Base-by-base conservation (phyloP, 2,888 invertebrate species). In the Acleris cristana region DNA sequence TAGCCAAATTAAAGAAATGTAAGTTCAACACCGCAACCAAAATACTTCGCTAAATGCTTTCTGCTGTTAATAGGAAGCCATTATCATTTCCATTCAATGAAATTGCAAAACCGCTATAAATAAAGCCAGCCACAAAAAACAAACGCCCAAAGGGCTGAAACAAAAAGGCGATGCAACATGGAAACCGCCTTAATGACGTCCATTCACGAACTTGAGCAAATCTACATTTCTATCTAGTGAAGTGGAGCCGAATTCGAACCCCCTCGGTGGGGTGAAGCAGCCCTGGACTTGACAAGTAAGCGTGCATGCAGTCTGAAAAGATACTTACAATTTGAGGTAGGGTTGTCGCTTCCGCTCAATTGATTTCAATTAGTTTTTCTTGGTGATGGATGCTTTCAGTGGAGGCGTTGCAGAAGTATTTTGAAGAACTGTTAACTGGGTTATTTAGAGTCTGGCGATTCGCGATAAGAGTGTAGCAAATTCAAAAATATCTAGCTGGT, bases 171-270 rank as follows among this genome's bases (percentile, higher is more conserved):
- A 48, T 54, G 62, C 52, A 62, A 58, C 63, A 67, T 63, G 58
- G 57, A 58, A 58, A 62, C 66, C 55, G 66, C 61, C 63, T 63
- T 67, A 67, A 67, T 63, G 67, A 67, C 54, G 57, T 53, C 67
- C 58, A 67, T 67, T 67, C 67, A 67, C 53, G 58, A 53, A 58
- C 62, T 65, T 48, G 54, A 19, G 40, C 65, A 49, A 58, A 67
- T 67, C 61, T 67, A 58, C 63, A 67, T 67, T 58, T 62, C 48
- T 62, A 52, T 56, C 48, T 65, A 65, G 54, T 60, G 49, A 60
- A 65, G 54, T 60, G 61, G 44, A 48, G 55, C 30, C 21, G 57
- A 67, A 67, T 67, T 66, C 57, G 48, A 30, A 63, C 62, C 57
- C 67, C 58, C 62, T 48, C 45, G 7, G 49, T 23, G 48, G 66